These are phyloP conservation scores for Orussus abietinus DNA, from an alignment of 1,140 invertebrate genomes.

Conservation along the genomic window DNA sequence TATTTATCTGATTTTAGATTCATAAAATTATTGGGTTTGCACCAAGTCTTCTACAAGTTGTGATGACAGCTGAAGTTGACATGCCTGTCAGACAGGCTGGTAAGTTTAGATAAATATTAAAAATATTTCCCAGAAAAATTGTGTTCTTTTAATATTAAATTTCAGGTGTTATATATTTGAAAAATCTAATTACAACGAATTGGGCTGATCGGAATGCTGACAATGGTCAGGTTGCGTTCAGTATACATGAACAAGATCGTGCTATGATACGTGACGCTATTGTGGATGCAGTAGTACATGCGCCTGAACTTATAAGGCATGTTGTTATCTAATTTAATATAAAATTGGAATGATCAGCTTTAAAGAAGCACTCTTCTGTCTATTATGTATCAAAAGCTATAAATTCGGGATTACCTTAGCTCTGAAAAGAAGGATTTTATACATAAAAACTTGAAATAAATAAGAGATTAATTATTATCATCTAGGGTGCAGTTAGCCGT, in stretches of 20 bases:
- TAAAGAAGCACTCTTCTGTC: no score
- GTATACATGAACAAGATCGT: constrained; percentile 94
- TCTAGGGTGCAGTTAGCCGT: constrained; percentile 84
- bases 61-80: constrained; percentile 85
- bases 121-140: constrained; percentile 4
- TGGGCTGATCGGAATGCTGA: constrained; percentile 87
- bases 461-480: no score
- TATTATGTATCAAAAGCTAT: no score
- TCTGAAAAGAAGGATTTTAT: no score
- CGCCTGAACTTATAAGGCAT: constrained; percentile 82
- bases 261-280: constrained; percentile 88
- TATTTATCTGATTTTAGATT: no score
- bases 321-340: constrained; percentile 1
- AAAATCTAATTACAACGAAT: constrained; percentile 86
- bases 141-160: constrained; percentile 12
- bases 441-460: no score
- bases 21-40: constrained; percentile 96
- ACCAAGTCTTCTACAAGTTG: constrained; percentile 86
- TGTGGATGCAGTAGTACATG: constrained; percentile 91
- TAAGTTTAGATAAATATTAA: constrained; percentile 27
- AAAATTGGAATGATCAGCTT: not conserved
- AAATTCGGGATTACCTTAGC: no score
- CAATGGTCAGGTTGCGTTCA: constrained; percentile 74
- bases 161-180: constrained; percentile 87
- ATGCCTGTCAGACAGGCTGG: constrained; percentile 93